phyloP scores from a whole-genome alignment of 1,140 invertebrate species.

The Pristionchus pacificus region DNA sequence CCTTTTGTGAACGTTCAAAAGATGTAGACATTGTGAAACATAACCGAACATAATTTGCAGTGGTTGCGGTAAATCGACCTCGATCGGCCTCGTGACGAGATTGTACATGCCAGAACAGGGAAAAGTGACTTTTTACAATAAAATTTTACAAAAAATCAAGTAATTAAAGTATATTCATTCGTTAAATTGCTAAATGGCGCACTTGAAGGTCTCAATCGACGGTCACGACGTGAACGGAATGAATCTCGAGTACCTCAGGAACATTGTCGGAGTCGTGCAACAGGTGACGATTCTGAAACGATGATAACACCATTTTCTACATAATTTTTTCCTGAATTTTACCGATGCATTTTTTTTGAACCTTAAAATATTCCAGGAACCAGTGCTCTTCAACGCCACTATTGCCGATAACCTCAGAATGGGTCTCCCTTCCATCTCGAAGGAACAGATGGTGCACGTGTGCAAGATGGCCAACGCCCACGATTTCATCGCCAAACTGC shows the following conservation, averaged over 20 bases:
- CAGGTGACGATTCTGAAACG: slow-evolving; percentile 74
- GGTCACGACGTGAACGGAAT: slow-evolving; percentile 33
- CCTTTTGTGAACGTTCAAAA: too few species aligned
- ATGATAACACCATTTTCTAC: too few species aligned
- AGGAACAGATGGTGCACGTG: slow-evolving; percentile 62
- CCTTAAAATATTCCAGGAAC: slow-evolving; percentile 63
- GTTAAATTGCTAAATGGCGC: background rate
- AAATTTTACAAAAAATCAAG: background rate
- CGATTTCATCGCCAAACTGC: slow-evolving; percentile 38
- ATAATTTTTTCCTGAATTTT: too few species aligned
- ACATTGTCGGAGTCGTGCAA: slow-evolving; percentile 73
- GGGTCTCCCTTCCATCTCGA: slow-evolving; percentile 68
- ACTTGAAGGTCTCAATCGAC: slow-evolving; percentile 37
- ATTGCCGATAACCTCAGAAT: slow-evolving; percentile 75
- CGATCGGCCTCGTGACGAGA: slow-evolving; percentile 58
- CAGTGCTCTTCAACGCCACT: slow-evolving; percentile 72
- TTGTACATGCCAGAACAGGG: slow-evolving; percentile 59
- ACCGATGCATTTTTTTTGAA: background rate
- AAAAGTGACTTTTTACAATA: slow-evolving; percentile 17
- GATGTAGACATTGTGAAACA: too few species aligned
- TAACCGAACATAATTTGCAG: too few species aligned
- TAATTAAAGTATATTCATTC: background rate
- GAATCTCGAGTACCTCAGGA: slow-evolving; percentile 60
- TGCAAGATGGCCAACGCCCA: slow-evolving; percentile 51
- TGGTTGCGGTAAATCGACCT: slow-evolving; percentile 61